phyloP scores from a whole-genome alignment of 2,888 invertebrate genomes.

The Elmis aenea region DNA sequence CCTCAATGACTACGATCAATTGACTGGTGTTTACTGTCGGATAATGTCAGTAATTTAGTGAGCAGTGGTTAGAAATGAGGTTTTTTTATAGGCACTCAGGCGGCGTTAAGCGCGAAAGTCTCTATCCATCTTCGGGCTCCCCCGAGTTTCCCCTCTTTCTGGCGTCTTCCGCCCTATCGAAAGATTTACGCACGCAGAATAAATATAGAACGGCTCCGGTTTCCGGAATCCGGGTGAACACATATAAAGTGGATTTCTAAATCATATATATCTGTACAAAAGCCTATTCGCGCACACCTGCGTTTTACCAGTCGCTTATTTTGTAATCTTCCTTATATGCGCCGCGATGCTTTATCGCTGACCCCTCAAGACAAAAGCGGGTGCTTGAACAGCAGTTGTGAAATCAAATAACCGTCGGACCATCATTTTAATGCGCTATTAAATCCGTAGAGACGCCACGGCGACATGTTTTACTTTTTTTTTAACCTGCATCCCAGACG shows the following conservation, averaged over 20 bases:
- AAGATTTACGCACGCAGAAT: slow-evolving; percentile 35
- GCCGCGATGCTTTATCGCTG: slow-evolving; percentile 8
- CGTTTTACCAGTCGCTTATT: too few species aligned
- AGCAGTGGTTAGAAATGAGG: slow-evolving; percentile 35
- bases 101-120: slow-evolving; percentile 31
- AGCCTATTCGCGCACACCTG: slow-evolving; percentile 16
- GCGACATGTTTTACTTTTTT: background rate
- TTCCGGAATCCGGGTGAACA: slow-evolving; percentile 21
- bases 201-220: slow-evolving; percentile 27
- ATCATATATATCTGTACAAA: slow-evolving; percentile 21
- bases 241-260: slow-evolving; percentile 23
- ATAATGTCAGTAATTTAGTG: slow-evolving; percentile 37
- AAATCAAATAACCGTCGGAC: slow-evolving; percentile 8
- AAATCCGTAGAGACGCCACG: slow-evolving; percentile 11
- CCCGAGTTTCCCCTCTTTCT: slow-evolving; percentile 24
- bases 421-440: slow-evolving; percentile 15
- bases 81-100: slow-evolving; percentile 34
- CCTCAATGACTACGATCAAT: slow-evolving; percentile 33
- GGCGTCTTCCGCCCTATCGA: slow-evolving; percentile 18
- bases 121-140: slow-evolving; percentile 33
- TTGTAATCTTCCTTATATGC: slow-evolving; percentile 18
- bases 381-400: slow-evolving; percentile 1
- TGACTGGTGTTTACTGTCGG: slow-evolving; percentile 44
- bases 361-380: too few species aligned
- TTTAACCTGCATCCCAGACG: background rate